phyloP scores from a whole-genome alignment of 1,140 invertebrate species.

The Drosophila orosa region DNA sequence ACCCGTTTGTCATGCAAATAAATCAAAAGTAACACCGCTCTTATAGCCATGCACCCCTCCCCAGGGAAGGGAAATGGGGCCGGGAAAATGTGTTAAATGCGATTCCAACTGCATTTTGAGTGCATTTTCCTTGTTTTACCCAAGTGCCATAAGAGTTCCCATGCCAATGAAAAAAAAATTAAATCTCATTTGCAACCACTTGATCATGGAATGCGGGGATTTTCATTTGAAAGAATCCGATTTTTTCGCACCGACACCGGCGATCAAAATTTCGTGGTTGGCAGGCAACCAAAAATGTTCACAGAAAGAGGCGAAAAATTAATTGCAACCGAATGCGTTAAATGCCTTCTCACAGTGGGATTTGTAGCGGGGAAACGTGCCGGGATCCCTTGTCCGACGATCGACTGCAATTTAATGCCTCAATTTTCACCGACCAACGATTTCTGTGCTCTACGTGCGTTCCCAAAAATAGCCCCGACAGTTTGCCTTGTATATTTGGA shows the following conservation, averaged over 20 bases:
- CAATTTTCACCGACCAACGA: constrained; percentile 44
- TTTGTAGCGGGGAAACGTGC: constrained; percentile 25
- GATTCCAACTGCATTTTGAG: constrained; percentile 35
- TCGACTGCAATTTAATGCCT: constrained; percentile 62
- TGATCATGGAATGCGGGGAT: constrained; percentile 46
- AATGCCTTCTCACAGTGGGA: constrained; percentile 31
- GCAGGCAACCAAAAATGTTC: constrained; percentile 53
- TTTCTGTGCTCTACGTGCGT: constrained; percentile 56
- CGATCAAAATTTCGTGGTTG: constrained; percentile 39
- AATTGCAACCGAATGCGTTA: constrained; percentile 65
- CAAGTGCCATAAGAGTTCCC: constrained; percentile 5
- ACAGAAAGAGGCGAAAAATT: constrained; percentile 33
- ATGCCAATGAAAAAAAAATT: not conserved
- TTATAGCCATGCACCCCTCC: constrained; percentile 1
- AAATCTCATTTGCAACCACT: constrained; percentile 42
- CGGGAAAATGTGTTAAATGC: constrained; percentile 44
- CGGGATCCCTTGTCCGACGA: constrained; percentile 27
- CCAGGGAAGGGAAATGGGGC: constrained; percentile 3
- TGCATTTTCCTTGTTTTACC: constrained; percentile 28
- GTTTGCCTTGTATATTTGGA: constrained; percentile 29
- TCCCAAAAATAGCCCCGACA: constrained; percentile 41
- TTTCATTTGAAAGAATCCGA: constrained; percentile 16
- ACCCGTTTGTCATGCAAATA: constrained; percentile 79
- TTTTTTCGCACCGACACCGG: constrained; percentile 1
- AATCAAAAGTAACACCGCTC: constrained; percentile 66